Conservation (phyloP, 1,140 invertebrate species). For the roundworm (Caenorhabditis elegans) region WBcel235 BX284603.4:8146001-8146500, state of each 20-base stretch:
- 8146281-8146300: conserved; percentile 4
- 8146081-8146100: not conserved
- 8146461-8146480: not conserved
- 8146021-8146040: conserved; percentile 19
- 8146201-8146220: not conserved
- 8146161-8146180: conserved; percentile 29
- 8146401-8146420: too few relatives aligned
- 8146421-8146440: too few relatives aligned
- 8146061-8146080: conserved; percentile 3
- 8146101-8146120: not conserved
- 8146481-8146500: too few relatives aligned
- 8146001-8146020: conserved; percentile 6
- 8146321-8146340: not conserved
- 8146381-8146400: too few relatives aligned
- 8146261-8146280: conserved; percentile 28
- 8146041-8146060: conserved; percentile 4
- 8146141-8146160: conserved; percentile 30
- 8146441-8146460: not conserved
- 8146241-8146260: conserved; percentile 22
- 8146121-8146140: not conserved
- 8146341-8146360: not conserved
- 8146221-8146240: conserved; percentile 23
- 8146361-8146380: not conserved
- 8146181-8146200: not conserved
- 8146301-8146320: conserved; percentile 5